Base-by-base conservation (phyloP, 1,140 invertebrate species). In the Leptoteleia sp. region DNA sequence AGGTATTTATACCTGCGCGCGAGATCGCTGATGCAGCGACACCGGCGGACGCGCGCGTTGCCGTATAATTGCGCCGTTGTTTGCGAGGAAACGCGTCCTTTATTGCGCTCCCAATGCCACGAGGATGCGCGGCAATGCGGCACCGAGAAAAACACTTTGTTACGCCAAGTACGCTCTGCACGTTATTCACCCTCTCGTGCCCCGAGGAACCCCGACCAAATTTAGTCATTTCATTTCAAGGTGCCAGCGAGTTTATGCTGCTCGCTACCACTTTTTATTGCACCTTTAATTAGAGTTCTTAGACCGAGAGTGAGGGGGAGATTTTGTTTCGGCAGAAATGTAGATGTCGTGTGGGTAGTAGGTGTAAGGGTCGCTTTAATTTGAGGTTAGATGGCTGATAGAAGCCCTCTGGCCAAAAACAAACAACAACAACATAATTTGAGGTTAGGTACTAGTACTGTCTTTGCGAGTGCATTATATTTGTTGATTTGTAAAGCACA, bases 1-100 rank as follows among this genome's bases (percentile, higher is more conserved):
- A 81, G 76, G 79, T 83, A 84, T 85, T 84, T 84, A 84, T 82
- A 83, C 75, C 62, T 68, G 76, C 54, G 78, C 71, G 71, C 13
- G 45, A 76, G 72, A 57, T 79, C 50, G 40, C 8, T 31, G 67
- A 61, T 71, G 45, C 62, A 72, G 76, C 61, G 52, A 25, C 48
- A n/a, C 54, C 33, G 38, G 38, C 40, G 47, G 75, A 77, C 75
- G 71, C n/a, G n/a, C n/a, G n/a, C n/a, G 50, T 71, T 68, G 68
- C 62, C 29, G 73, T 79, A 64, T 79, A 73, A 79, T 79, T 79
- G 65, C 25, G 16, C 11, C 22, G 35, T 59, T 31, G 45, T 40
- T 52, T 59, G 47, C 31, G 7, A 33, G 50, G 9, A 57, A 55
- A 45, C 17, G 22, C n/a, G 29, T 22, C 27, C 54, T 72, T 72